Evolutionary conservation across 2,113 vertebrate species (phyloP).

Genomic region (Leptocoma aspasia): DNA sequence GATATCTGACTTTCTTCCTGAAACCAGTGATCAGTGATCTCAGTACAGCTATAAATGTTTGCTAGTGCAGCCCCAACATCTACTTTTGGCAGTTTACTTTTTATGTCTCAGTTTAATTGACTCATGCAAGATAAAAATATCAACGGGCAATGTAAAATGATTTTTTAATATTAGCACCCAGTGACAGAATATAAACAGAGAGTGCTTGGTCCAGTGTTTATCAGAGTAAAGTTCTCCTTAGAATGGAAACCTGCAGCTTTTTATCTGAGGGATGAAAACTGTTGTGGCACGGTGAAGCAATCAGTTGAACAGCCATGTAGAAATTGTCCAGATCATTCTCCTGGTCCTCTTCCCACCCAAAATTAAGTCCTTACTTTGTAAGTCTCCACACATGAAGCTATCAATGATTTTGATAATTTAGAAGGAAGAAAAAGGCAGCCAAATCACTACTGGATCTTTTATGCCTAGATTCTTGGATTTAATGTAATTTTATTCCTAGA

Average conservation of each 20-base stretch:
- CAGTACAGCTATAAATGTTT: not conserved
- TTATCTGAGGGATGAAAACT: not conserved
- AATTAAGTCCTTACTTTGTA: not conserved
- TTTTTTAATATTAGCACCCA: not conserved
- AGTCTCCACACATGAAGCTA: not conserved
- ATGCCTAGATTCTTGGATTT: not conserved
- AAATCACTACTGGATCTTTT: not conserved
- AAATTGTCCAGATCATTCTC: not conserved
- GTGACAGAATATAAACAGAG: not conserved
- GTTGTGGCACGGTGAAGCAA: not conserved
- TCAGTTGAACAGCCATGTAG: not conserved
- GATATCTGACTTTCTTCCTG: not conserved
- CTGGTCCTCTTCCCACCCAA: not conserved
- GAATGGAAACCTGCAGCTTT: not conserved
- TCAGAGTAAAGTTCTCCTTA: not conserved
- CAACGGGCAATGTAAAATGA: not conserved
- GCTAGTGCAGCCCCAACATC: not conserved
- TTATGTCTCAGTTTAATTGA: not conserved
- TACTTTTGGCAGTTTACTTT: not conserved
- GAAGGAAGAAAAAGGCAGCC: not conserved
- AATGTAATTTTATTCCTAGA: not conserved
- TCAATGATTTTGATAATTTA: not conserved
- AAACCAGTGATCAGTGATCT: not conserved
- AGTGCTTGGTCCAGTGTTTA: not conserved
- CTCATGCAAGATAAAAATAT: not conserved